A percentile compares a stretch with the other conserved stretches of the same genome.
Evolutionary conservation across 2,113 vertebrate genomes (phyloP).

Genomic region (Crotalus viridis): DNA sequence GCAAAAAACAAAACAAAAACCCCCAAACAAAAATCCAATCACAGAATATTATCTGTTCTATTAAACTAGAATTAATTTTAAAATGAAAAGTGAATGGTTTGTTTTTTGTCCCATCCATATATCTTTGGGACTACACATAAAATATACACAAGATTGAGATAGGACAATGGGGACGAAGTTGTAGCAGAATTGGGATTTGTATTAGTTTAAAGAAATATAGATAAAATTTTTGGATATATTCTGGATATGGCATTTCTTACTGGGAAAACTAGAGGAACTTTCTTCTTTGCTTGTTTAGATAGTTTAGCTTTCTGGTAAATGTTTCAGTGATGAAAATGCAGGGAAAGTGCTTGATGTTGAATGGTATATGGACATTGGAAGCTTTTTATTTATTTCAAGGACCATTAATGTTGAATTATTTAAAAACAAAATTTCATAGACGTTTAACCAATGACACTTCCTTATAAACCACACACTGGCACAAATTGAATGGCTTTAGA

Average conservation of each 20-base stretch:
- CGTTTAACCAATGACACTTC: not conserved
- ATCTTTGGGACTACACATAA: not conserved
- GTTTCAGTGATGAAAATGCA: not conserved
- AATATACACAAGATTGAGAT: not conserved
- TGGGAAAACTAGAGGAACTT: not conserved
- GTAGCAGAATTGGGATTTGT: not conserved
- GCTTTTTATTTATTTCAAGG: not conserved
- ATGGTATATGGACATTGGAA: not conserved
- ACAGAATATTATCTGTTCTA: not conserved
- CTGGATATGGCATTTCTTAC: not conserved
- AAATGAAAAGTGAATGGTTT: not conserved
- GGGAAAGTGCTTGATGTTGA: not conserved
- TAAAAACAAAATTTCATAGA: constrained; percentile 28
- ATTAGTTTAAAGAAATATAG: not conserved
- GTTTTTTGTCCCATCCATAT: not conserved
- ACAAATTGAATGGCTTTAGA: not conserved
- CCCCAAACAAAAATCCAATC: not conserved
- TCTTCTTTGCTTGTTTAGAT: not conserved
- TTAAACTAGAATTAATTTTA: constrained; percentile 17
- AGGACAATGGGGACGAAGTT: not conserved
- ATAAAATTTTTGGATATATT: not conserved
- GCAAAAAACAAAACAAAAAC: not conserved
- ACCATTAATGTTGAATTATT: not conserved
- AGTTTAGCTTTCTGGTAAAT: not conserved
- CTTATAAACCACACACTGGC: not conserved